These are phyloP conservation scores for Cistogaster globosa DNA, from an alignment of 2,888 invertebrate genomes.

Conservation along the genomic window DNA sequence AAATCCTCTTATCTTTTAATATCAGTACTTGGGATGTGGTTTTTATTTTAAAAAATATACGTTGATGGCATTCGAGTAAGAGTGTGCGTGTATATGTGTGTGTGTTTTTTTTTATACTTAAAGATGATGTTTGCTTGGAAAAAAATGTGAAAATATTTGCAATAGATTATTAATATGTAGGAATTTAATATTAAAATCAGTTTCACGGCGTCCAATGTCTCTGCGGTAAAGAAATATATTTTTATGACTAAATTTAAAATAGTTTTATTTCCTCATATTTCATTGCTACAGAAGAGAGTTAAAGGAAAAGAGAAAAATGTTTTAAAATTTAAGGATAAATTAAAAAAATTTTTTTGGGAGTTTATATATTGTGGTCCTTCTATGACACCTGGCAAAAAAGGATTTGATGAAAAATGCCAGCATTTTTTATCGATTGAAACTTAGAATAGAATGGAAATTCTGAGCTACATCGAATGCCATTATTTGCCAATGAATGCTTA, in stretches of 20 bases:
- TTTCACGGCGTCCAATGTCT: constrained; percentile 47
- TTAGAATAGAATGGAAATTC: no score
- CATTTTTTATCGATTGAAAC: no score
- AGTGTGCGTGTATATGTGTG: background rate
- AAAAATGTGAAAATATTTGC: constrained; percentile 51
- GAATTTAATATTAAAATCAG: constrained; percentile 41
- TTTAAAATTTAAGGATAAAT: no score
- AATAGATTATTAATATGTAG: constrained; percentile 45
- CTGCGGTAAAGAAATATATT: constrained; percentile 31
- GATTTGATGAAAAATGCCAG: no score
- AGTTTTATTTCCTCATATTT: background rate
- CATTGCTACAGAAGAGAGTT: background rate
- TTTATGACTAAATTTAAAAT: constrained; percentile 40
- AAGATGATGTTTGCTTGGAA: constrained; percentile 46
- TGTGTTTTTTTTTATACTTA: background rate
- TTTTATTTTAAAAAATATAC: constrained; percentile 5
- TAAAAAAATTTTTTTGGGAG: no score
- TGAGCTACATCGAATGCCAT: no score
- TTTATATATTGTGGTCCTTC: no score
- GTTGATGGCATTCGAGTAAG: background rate
- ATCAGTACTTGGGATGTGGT: background rate
- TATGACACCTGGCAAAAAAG: no score
- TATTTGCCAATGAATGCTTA: no score
- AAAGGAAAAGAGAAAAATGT: background rate
- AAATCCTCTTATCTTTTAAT: background rate